These are phyloP conservation scores for Mungos mungo DNA, from an alignment of 2,113 vertebrate species.

Conservation along the genomic window DNA sequence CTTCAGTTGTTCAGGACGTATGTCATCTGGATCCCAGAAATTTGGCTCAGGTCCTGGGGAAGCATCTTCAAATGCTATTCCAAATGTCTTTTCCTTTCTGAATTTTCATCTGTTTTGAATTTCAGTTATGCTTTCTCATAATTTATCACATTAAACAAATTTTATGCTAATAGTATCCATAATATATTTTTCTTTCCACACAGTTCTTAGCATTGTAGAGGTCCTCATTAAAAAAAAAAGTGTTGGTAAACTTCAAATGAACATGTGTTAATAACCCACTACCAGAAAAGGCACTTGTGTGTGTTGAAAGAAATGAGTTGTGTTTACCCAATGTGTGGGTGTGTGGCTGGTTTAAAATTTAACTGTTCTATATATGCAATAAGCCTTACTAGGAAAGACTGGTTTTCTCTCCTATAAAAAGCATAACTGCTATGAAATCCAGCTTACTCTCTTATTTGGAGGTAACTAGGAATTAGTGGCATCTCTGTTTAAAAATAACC, in stretches of 20 bases:
- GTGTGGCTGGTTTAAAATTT: constrained; percentile 57
- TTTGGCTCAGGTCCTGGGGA: constrained; percentile 3
- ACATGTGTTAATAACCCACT: constrained; percentile 13
- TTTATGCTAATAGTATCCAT: constrained; percentile 42
- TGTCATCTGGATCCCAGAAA: constrained; percentile 63
- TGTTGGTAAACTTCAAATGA: constrained; percentile 2
- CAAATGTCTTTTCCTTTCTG: constrained; percentile 51
- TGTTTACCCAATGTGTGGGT: constrained; percentile 55
- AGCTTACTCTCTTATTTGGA: constrained; percentile 47
- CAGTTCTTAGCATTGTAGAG: constrained; percentile 40
- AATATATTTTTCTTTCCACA: constrained; percentile 52
- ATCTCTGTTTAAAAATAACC: constrained; percentile 63
- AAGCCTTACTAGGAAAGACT: constrained; percentile 27
- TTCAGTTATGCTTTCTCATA: constrained; percentile 61
- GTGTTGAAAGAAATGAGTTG: constrained; percentile 58
- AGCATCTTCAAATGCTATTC: constrained; percentile 37
- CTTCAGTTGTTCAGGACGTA: not conserved
- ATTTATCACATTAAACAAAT: constrained; percentile 42
- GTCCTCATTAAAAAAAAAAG: constrained; percentile 7
- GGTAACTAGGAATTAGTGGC: constrained; percentile 58
- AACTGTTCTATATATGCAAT: constrained; percentile 57
- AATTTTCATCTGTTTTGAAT: constrained; percentile 38
- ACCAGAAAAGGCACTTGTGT: constrained; percentile 49
- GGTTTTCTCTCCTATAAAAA: constrained; percentile 60
- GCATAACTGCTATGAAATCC: constrained; percentile 49